These are phyloP conservation scores for Cervus canadensis DNA, from an alignment of 2,113 vertebrate species.

Conservation along the genomic window DNA sequence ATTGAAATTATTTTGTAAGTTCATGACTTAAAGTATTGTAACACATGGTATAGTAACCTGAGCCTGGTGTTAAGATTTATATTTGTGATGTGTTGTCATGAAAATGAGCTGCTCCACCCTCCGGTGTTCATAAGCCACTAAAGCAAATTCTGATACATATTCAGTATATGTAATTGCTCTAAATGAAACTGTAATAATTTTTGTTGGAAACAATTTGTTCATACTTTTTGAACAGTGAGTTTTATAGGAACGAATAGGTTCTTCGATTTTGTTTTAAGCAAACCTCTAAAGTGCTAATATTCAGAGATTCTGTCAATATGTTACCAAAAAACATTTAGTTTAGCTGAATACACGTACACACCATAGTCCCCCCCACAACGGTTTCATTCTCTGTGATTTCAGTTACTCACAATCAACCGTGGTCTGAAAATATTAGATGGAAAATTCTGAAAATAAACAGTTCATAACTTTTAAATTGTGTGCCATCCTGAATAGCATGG, in stretches of 20 bases:
- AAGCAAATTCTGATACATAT: constrained; percentile 36
- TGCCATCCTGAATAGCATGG: background rate
- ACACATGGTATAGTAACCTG: background rate
- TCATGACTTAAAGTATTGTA: constrained; percentile 37
- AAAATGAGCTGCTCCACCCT: constrained; percentile 48
- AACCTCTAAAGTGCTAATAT: background rate
- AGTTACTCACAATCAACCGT: background rate
- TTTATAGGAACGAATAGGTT: background rate
- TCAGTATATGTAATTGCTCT: background rate
- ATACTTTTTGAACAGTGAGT: constrained; percentile 7
- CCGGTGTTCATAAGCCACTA: constrained; percentile 37
- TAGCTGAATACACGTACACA: background rate
- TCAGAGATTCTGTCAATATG: background rate
- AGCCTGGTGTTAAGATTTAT: constrained; percentile 46
- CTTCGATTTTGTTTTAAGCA: background rate
- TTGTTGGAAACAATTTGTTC: constrained; percentile 23
- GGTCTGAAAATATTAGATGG: background rate
- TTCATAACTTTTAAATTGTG: background rate
- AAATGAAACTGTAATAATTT: constrained; percentile 38
- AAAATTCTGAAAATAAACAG: background rate
- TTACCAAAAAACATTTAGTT: background rate
- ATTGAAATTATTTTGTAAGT: constrained; percentile 9
- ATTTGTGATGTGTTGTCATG: constrained; percentile 42
- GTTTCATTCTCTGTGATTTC: background rate
- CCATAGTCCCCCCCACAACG: background rate